Evolutionary conservation across 2,888 invertebrate species (phyloP).

Genomic region (Labia minor): DNA sequence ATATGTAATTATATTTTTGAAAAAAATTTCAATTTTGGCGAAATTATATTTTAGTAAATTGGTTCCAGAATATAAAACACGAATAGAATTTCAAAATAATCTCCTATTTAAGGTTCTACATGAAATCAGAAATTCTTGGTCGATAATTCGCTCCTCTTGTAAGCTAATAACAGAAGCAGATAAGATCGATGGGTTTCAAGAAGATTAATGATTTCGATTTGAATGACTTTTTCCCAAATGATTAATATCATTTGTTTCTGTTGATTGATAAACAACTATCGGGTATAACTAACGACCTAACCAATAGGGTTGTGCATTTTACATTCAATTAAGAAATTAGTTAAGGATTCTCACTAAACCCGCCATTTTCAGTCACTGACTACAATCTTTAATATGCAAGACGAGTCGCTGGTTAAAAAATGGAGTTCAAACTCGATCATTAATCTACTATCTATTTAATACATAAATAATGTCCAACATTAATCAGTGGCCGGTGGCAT

Average conservation of each 20-base stretch:
- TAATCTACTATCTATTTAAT: slow-evolving; percentile 4
- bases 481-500: background rate
- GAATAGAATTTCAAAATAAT: too few species aligned
- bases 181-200: background rate
- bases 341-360: background rate
- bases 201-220: background rate
- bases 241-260: background rate
- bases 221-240: background rate
- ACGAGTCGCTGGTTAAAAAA: background rate
- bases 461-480: slow-evolving; percentile 7
- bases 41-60: too few species aligned
- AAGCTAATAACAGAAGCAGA: background rate
- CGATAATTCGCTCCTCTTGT: too few species aligned
- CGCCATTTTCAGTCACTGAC: background rate
- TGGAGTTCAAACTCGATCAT: background rate
- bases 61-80: too few species aligned
- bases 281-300: background rate
- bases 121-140: too few species aligned
- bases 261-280: too few species aligned
- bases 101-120: too few species aligned
- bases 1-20: too few species aligned
- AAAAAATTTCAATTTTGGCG: too few species aligned
- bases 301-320: background rate
- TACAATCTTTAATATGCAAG: background rate
- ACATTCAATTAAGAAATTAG: background rate